Conservation (phyloP, 2,113 vertebrate genomes). For the Amazona vittata region DNA sequence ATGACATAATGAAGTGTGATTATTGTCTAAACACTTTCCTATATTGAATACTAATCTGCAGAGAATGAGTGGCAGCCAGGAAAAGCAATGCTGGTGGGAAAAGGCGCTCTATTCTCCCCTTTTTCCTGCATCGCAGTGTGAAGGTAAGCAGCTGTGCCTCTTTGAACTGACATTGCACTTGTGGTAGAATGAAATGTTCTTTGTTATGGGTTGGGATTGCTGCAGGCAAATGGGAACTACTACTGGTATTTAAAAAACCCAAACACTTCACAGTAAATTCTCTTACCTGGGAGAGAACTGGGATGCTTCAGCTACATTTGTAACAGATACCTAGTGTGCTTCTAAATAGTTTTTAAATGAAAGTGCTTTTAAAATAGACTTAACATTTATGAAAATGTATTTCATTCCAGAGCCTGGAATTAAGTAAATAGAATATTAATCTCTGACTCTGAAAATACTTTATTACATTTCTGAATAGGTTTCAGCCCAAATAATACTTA, state of each 20-base stretch:
- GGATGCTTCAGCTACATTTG: not conserved
- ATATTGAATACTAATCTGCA: constrained; percentile 83
- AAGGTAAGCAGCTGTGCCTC: constrained; percentile 81
- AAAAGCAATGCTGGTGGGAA: constrained; percentile 95
- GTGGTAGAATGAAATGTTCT: not conserved
- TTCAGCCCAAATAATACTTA: not conserved
- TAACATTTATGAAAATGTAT: not conserved
- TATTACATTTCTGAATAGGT: not conserved
- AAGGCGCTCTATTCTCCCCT: constrained; percentile 92
- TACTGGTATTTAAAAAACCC: not conserved
- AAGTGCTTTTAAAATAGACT: not conserved
- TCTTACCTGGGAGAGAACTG: not conserved
- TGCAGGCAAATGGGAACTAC: not conserved
- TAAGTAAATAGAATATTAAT: not conserved
- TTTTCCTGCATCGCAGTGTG: constrained; percentile 89
- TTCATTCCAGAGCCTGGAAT: not conserved
- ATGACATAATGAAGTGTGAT: constrained; percentile 24
- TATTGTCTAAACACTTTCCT: constrained; percentile 80
- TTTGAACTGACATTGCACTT: not conserved
- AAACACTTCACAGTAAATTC: not conserved
- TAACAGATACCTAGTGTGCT: not conserved
- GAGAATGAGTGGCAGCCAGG: constrained; percentile 83
- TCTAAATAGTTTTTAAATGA: not conserved
- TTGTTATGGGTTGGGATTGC: not conserved
- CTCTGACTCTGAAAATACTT: not conserved